Evolutionary conservation across 2,888 invertebrate species (phyloP).

Genomic region (Margaritifera margaritifera): DNA sequence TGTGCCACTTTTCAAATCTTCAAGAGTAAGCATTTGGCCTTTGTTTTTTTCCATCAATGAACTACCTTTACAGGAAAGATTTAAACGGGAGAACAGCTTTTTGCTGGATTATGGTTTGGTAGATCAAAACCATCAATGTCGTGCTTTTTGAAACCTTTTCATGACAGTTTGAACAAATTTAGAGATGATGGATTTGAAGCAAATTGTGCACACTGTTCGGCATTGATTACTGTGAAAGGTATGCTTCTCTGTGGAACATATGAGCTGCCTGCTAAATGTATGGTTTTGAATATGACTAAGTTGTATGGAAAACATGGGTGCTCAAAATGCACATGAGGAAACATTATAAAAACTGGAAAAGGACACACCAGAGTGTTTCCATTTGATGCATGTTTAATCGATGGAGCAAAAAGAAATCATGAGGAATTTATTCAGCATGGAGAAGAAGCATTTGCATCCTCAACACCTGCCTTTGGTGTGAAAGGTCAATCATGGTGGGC

Average conservation of each 20-base stretch:
- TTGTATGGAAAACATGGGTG: conserved; percentile 31
- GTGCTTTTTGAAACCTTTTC: conserved; percentile 31
- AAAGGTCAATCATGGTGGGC: conserved; percentile 24
- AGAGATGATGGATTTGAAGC: conserved; percentile 6
- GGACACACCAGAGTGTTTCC: conserved; percentile 24
- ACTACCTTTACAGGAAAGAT: conserved; percentile 14
- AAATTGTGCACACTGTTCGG: conserved; percentile 9
- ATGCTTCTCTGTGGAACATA: conserved; percentile 29
- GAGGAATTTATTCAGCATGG: conserved; percentile 19
- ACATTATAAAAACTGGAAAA: conserved; percentile 20
- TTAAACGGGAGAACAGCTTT: conserved; percentile 21
- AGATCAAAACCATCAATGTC: conserved; percentile 28
- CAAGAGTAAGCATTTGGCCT: conserved; percentile 28
- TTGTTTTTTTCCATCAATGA: conserved; percentile 28
- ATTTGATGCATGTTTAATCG: conserved; percentile 7
- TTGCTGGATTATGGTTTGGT: conserved; percentile 35
- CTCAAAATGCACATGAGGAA: conserved; percentile 25
- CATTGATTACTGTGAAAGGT: conserved; percentile 3
- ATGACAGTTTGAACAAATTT: conserved; percentile 13
- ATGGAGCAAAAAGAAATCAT: conserved; percentile 22
- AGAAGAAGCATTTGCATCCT: conserved; percentile 10
- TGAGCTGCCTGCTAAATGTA: conserved; percentile 27
- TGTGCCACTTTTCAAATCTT: conserved; percentile 30
- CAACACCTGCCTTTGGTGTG: conserved; percentile 11
- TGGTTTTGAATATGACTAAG: conserved; percentile 30